Base-by-base conservation (phyloP, 2,797 vertebrate species). In the Periophthalmus magnuspinnatus region DNA sequence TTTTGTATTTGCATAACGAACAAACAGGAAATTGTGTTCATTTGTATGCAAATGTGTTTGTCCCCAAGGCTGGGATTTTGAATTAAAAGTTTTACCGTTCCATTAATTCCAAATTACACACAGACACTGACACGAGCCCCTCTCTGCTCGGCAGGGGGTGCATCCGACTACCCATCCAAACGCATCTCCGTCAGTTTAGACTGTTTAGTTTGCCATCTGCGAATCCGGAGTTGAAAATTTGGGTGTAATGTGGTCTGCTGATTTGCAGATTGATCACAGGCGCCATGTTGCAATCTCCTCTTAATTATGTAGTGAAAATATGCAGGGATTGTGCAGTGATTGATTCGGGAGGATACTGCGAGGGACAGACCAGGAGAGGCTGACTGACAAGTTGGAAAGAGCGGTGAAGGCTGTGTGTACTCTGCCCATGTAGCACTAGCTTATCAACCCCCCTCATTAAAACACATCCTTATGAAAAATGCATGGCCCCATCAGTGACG, bases 41-140 rank as follows among this genome's bases (percentile, higher is more conserved):
- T 94, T 94, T 94, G 93, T 93, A 94, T 94, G 94, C 93, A 94
- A 94, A 94, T 93, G 93, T 86, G 81, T 91, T 89, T 90, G 92
- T 94, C 93, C 93, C 92, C 87, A 88, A 94, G 93, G 93, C 92
- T 90, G 89, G 86, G 87, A 88, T 92, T 93, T 91, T 91, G 92
- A 94, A 94, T 94, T 93, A 93, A 93, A 94, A 94, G 91, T 94
- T 93, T 93, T 93, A 93, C 87, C 91, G 83, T 92, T 89, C 90
- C 90, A 92, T 94, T 94, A 93, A 94, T 94, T 93, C 90, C 86
- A 91, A 94, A 94, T 94, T 93, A 93, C 91, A 92, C 89, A 90
- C 89, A 87, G 86, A 85, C 90, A 86, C 84, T 80, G 85, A 93
- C 89, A 89, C 72, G 87, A 88, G 85, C 81, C 80, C 75, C 88